Evolutionary conservation across 2,888 invertebrate genomes (phyloP), one percentile per base, ranked within the genome.

Genomic region (Rotaria sp.): DNA sequence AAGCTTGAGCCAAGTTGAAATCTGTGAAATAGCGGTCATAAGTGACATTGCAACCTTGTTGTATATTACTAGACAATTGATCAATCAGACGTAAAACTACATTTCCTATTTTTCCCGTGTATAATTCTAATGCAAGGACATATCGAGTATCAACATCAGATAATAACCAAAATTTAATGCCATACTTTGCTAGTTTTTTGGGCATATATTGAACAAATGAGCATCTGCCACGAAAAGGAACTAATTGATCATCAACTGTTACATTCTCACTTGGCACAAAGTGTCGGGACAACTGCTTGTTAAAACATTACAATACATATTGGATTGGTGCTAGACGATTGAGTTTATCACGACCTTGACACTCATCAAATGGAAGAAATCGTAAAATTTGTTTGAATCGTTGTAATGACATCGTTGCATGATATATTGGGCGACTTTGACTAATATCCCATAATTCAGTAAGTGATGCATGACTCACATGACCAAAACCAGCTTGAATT

Each of bases 171-270:
- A 86, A 85, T 24, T 87, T 87, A 15, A 87, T 80, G 4, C 87
- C 85, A 52, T 84, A 86, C 35, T 86, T 85, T 41, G 52, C 85
- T 11, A 85, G 86, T n/a, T 86, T 86, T 15, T 74, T 74, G 2
- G 86, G 86, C 86, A 86, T 86, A n/a, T 86, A n/a, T n/a, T n/a
- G n/a, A n/a, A 85, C 41, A 35, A 86, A 86, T 0, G 26, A 35
- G 52, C 86, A 86, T 11, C 85, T 35, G 7, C 50, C 59, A 30
- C 85, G 45, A 5, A 52, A 84, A 67, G 84, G 85, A 15, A 86
- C 41, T 75, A 86, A 41, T 75, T 85, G 86, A 8, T 86, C 86
- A 75, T 86, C 86, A n/a, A 85, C 85, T 26, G 86, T 86, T 24
- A 86, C 4, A 52, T 48, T 59, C 38, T 84, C 57, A 52, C 41